These are phyloP conservation scores for Cladopsammia gracilis DNA, from an alignment of 64 coral and sea anemone species.

Conservation along the genomic window DNA sequence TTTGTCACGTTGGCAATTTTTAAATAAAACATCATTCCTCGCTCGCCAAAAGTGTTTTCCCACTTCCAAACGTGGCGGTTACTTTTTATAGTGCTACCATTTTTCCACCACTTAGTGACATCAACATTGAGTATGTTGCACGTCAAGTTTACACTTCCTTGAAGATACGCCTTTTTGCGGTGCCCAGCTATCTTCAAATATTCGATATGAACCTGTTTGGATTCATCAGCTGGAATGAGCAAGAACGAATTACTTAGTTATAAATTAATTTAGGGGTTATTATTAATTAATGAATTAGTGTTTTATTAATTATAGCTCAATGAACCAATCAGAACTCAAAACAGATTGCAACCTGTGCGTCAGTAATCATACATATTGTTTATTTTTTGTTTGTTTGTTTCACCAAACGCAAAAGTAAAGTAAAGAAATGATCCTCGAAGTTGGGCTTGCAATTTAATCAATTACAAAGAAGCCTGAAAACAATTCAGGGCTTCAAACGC, in stretches of 20 bases:
- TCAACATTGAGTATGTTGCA: neutral
- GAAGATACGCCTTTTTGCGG: slow-evolving; percentile 20
- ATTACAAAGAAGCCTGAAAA: too few relatives aligned
- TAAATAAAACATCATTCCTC: neutral
- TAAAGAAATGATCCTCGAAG: too few relatives aligned
- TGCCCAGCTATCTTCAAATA: neutral
- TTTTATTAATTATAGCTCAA: too few relatives aligned
- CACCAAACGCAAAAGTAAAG: too few relatives aligned
- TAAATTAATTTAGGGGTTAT: too few relatives aligned
- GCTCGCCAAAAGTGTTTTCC: neutral
- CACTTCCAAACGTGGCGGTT: neutral
- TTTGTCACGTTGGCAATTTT: slow-evolving; percentile 20
- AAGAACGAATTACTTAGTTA: neutral
- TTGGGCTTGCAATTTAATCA: too few relatives aligned
- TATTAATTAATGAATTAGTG: too few relatives aligned
- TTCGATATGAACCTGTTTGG: neutral
- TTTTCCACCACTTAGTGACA: neutral
- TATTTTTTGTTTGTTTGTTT: too few relatives aligned
- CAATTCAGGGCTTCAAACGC: too few relatives aligned
- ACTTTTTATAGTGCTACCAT: neutral
- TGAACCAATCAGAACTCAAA: too few relatives aligned
- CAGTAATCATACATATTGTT: too few relatives aligned
- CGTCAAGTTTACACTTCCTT: neutral
- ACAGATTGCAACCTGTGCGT: too few relatives aligned
- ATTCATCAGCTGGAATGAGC: neutral